Evolutionary conservation across 2,113 vertebrate species (phyloP).

Genomic region (Limanda limanda): DNA sequence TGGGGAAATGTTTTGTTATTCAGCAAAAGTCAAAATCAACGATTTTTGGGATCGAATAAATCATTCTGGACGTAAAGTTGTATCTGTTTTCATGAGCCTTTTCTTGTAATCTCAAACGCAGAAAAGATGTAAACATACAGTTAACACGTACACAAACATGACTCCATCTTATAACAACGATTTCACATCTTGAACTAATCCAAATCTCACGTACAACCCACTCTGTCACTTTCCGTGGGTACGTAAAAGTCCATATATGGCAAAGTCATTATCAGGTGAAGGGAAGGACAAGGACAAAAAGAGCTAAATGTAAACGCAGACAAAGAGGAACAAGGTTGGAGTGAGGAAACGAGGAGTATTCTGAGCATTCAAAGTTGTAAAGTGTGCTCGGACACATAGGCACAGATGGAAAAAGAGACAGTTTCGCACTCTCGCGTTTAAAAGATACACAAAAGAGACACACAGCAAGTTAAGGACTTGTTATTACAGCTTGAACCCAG

Average conservation of each 20-base stretch:
- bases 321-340: conserved; percentile 38
- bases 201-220: neutral
- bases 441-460: conserved; percentile 40
- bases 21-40: too few species aligned
- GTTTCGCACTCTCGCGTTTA: conserved; percentile 25
- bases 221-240: neutral
- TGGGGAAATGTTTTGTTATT: neutral
- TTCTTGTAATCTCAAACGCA: too few species aligned
- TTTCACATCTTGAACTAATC: neutral
- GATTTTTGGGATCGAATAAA: too few species aligned
- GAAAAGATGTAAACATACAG: neutral
- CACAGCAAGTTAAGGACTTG: conserved; percentile 49
- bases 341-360: conserved; percentile 41
- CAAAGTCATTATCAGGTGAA: conserved; percentile 25
- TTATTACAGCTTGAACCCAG: conserved; percentile 75
- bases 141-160: neutral
- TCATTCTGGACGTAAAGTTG: too few species aligned
- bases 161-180: neutral
- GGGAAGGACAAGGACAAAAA: conserved; percentile 29
- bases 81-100: too few species aligned
- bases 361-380: conserved; percentile 28
- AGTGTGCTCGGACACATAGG: neutral
- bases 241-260: neutral
- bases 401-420: conserved; percentile 42
- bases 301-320: neutral